Conservation (phyloP, 2,888 invertebrate species). For the Callosobruchus maculatus region DNA sequence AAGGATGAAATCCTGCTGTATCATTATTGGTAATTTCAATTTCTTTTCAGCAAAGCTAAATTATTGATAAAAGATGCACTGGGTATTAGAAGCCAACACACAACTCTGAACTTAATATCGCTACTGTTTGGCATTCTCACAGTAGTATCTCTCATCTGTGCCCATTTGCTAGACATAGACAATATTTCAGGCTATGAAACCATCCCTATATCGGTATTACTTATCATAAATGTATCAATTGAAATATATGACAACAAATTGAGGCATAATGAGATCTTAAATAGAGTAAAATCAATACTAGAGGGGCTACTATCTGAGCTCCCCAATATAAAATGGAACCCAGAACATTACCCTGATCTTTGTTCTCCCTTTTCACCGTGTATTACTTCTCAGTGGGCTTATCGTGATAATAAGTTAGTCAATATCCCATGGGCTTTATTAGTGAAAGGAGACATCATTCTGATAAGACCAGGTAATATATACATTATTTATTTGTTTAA, state of each 20-base stretch:
- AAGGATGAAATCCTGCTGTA: constrained; percentile 6
- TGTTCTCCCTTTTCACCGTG: constrained; percentile 91
- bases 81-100: constrained; percentile 57
- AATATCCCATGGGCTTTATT: constrained; percentile 89
- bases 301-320: constrained; percentile 50
- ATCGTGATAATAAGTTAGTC: constrained; percentile 78
- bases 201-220: constrained; percentile 52
- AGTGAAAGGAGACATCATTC: constrained; percentile 82
- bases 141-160: constrained; percentile 49
- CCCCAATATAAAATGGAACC: constrained; percentile 62
- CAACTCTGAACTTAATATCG: constrained; percentile 66
- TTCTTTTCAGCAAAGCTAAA: constrained; percentile 46
- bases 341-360: constrained; percentile 79
- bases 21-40: not conserved
- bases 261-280: constrained; percentile 60
- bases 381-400: constrained; percentile 92
- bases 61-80: constrained; percentile 54
- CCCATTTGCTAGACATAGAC: constrained; percentile 30
- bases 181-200: constrained; percentile 51
- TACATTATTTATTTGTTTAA: too few relatives aligned
- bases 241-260: constrained; percentile 64
- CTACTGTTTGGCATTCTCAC: constrained; percentile 55
- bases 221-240: constrained; percentile 55
- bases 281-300: constrained; percentile 44
- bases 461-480: constrained; percentile 30